Evolutionary conservation across 2,113 vertebrate genomes (phyloP).

Genomic region (Acrocephalus kingi): DNA sequence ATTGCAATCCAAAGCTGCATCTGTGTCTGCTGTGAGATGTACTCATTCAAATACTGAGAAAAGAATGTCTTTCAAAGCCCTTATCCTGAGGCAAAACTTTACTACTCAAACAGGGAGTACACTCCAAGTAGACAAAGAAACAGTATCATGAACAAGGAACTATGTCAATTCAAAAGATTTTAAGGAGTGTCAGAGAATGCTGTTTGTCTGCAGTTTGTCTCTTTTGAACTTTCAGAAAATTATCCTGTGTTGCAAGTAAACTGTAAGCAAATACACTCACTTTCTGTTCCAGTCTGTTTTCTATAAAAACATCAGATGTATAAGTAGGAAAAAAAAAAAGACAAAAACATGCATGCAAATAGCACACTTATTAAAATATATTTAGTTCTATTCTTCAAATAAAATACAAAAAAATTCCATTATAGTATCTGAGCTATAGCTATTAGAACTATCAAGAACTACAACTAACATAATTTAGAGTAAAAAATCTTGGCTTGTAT

Average conservation of each 20-base stretch:
- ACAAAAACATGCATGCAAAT: neutral
- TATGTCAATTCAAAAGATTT: neutral
- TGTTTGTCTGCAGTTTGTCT: neutral
- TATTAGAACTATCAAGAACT: neutral
- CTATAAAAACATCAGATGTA: neutral
- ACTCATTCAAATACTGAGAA: neutral
- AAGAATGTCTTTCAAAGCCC: neutral
- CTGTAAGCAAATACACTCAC: neutral
- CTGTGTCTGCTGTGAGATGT: neutral
- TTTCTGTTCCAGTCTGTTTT: neutral
- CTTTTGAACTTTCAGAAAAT: neutral
- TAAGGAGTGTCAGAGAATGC: neutral
- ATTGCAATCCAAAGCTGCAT: neutral
- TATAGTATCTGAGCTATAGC: neutral
- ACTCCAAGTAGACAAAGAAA: neutral
- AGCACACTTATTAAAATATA: neutral
- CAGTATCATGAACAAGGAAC: neutral
- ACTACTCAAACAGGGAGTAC: neutral
- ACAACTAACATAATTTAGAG: neutral
- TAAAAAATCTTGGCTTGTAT: neutral
- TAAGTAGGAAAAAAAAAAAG: neutral
- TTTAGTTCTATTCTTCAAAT: neutral
- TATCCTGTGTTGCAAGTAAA: neutral
- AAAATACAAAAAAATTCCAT: neutral
- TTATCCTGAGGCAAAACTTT: neutral